These are phyloP conservation scores for Pomatostomus ruficeps DNA, from an alignment of 2,113 vertebrate species.

Conservation along the genomic window DNA sequence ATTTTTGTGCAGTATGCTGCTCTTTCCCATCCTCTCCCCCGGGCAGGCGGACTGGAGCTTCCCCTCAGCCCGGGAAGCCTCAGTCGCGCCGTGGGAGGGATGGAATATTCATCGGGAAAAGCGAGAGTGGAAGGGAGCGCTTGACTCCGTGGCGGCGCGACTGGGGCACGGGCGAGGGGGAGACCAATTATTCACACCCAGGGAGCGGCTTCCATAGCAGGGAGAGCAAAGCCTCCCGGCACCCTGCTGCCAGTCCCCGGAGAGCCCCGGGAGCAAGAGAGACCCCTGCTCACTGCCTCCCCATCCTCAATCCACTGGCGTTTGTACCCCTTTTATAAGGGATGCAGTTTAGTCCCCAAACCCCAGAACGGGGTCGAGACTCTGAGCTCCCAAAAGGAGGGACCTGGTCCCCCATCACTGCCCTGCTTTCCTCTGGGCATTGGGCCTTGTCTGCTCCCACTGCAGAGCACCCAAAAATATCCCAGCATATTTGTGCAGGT, in stretches of 20 bases:
- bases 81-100: accelerated
- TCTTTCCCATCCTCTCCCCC: neutral
- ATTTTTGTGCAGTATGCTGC: accelerated
- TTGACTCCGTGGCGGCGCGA: accelerated
- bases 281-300: accelerated
- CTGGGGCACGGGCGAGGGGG: accelerated
- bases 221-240: neutral
- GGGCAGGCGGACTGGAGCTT: neutral
- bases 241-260: neutral
- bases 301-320: accelerated
- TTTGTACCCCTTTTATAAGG: accelerated
- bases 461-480: neutral
- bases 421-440: too few species aligned
- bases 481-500: accelerated
- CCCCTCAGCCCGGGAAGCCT: neutral
- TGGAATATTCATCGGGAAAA: neutral
- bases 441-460: neutral
- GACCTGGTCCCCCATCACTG: too few species aligned
- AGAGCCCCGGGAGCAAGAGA: accelerated
- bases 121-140: accelerated
- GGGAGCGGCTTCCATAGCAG: accelerated
- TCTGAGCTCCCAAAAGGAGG: neutral
- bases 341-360: neutral
- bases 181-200: neutral
- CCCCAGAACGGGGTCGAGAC: accelerated